phyloP scores from a whole-genome alignment of 2,113 vertebrate genomes.

The Cavia porcellus region DNA sequence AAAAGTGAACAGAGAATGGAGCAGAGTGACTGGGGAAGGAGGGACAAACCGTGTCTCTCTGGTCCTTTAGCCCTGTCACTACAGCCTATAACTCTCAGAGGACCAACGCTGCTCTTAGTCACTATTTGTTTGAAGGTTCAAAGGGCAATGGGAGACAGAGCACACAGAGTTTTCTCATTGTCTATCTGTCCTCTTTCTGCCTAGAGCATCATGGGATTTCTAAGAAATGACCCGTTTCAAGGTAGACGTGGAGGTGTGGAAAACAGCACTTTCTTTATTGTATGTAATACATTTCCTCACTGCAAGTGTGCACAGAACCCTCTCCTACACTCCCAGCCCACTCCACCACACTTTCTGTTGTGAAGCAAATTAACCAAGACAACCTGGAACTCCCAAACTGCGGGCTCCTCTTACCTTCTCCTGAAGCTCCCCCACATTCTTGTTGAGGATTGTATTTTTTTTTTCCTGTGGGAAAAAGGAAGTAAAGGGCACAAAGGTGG shows the following conservation, averaged over 20 bases:
- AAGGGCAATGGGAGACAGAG: not conserved
- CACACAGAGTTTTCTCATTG: not conserved
- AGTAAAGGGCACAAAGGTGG: not conserved
- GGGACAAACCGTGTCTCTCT: not conserved
- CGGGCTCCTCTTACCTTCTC: conserved; percentile 42
- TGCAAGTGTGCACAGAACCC: not conserved
- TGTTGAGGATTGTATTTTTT: conserved; percentile 59
- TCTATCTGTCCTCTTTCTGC: not conserved
- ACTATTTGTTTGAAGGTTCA: not conserved
- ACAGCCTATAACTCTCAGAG: not conserved
- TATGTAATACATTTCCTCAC: not conserved
- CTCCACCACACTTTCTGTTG: not conserved
- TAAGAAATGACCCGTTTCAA: conserved; percentile 5
- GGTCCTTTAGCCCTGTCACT: not conserved
- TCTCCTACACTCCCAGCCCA: not conserved
- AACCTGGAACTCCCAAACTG: not conserved
- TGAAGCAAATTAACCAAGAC: not conserved
- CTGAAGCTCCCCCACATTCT: conserved; percentile 59
- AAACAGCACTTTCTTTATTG: not conserved
- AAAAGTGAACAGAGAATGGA: too few species aligned
- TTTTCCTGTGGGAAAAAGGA: conserved; percentile 64
- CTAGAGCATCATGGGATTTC: not conserved
- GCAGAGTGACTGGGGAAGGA: not conserved
- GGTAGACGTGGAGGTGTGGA: not conserved
- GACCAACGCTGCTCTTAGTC: not conserved